Conservation (phyloP, 2,888 invertebrate genomes). For the Epiblema foenella region DNA sequence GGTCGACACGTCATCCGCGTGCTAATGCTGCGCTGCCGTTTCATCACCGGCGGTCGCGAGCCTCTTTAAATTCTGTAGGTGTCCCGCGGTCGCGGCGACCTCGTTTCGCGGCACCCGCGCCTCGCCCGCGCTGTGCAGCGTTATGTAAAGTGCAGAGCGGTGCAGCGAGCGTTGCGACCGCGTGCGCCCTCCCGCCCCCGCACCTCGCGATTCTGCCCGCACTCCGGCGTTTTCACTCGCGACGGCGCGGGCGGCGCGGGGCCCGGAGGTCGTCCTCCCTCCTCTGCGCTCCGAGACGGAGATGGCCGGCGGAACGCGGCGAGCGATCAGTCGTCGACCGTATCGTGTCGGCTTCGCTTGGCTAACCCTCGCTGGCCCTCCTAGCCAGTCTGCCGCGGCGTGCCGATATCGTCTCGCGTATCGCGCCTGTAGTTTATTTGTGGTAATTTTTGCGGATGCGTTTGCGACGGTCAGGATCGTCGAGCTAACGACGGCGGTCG, state of each 20-base stretch:
- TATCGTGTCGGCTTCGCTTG: conserved; percentile 77
- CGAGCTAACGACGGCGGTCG: conserved; percentile 68
- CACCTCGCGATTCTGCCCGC: conserved; percentile 70
- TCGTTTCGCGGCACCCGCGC: conserved; percentile 68
- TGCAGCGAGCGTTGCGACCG: conserved; percentile 80
- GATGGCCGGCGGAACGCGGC: conserved; percentile 46
- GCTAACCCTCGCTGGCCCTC: conserved; percentile 51
- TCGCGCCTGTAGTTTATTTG: conserved; percentile 65
- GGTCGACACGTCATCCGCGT: conserved; percentile 77
- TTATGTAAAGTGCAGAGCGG: conserved; percentile 79
- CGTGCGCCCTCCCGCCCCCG: conserved; percentile 68
- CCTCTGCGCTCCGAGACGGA: conserved; percentile 44
- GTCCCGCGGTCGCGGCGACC: conserved; percentile 73
- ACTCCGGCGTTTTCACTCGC: conserved; percentile 64
- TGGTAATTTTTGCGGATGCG: conserved; percentile 69
- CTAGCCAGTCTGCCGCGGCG: conserved; percentile 53
- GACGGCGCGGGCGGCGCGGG: conserved; percentile 65
- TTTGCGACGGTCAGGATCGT: conserved; percentile 74
- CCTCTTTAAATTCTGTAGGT: conserved; percentile 77
- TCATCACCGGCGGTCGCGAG: conserved; percentile 70
- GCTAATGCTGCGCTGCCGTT: conserved; percentile 70
- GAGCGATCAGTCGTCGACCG: conserved; percentile 79
- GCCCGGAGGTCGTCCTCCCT: conserved; percentile 54
- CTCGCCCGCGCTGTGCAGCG: conserved; percentile 66
- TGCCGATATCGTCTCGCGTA: conserved; percentile 57